Percentiles rank a stretch among this genome's conserved stretches.
Conservation (phyloP, 2,113 vertebrate genomes). For the Cettia cetti region DNA sequence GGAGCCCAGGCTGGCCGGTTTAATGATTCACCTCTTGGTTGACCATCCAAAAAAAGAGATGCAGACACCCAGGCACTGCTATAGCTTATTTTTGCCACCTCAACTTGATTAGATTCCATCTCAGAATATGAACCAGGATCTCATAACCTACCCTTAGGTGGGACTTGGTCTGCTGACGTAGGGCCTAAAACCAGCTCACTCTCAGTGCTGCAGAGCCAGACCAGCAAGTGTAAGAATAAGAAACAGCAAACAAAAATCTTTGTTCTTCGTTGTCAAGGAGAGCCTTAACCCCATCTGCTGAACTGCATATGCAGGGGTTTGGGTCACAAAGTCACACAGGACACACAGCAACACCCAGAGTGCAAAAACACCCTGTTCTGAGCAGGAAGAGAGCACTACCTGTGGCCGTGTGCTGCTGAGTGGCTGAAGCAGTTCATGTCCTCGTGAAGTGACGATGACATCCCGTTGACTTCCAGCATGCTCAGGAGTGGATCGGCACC, state of each 20-base stretch:
- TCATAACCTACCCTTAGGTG: background rate
- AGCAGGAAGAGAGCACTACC: slow-evolving; percentile 58
- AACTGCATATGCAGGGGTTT: background rate
- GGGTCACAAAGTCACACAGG: background rate
- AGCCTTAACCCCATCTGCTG: background rate
- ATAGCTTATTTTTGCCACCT: background rate
- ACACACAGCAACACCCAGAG: background rate
- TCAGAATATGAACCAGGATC: background rate
- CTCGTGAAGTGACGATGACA: slow-evolving; percentile 88
- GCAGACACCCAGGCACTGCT: background rate
- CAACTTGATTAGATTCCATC: background rate
- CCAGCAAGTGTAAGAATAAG: background rate
- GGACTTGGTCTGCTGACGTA: background rate
- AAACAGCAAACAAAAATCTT: background rate
- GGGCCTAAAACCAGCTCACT: background rate
- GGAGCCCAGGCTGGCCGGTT: background rate
- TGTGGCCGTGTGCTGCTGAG: slow-evolving; percentile 93
- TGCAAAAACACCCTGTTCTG: accelerated
- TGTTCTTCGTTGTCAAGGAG: background rate
- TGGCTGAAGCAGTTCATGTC: slow-evolving; percentile 99
- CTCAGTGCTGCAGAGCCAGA: background rate
- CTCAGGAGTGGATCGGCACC: slow-evolving; percentile 90
- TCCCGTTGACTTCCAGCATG: slow-evolving; percentile 81
- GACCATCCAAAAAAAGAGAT: background rate
- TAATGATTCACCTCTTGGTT: background rate